phyloP scores from a whole-genome alignment of 2,888 invertebrate species.

The Xestia xanthographa region DNA sequence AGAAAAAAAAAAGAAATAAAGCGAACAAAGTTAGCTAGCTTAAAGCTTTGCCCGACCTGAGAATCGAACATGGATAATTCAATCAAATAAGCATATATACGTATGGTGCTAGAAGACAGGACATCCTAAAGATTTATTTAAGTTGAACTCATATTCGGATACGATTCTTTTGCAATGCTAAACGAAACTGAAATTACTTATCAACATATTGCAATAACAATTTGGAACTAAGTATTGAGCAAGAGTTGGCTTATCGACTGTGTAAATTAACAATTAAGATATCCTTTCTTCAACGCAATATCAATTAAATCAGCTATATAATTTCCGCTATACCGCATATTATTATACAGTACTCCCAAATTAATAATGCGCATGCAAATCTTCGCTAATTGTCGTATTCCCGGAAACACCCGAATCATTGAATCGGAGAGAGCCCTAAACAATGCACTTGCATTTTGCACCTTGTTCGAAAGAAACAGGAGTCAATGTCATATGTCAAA shows the following conservation, averaged over 20 bases:
- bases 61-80: not conserved
- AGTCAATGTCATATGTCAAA: too few relatives aligned
- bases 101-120: not conserved
- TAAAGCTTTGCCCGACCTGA: not conserved
- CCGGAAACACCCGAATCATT: too few relatives aligned
- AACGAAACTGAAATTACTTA: not conserved
- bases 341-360: too few relatives aligned
- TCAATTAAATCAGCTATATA: not conserved
- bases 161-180: not conserved
- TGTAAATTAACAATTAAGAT: slow-evolving; percentile 1
- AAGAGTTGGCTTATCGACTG: not conserved
- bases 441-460: too few relatives aligned
- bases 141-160: not conserved
- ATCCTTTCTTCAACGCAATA: not conserved
- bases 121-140: not conserved
- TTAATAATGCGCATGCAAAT: too few relatives aligned
- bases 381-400: too few relatives aligned
- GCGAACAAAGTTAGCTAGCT: too few relatives aligned
- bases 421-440: too few relatives aligned
- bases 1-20: too few relatives aligned
- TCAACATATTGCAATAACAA: not conserved
- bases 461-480: too few relatives aligned
- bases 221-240: not conserved
- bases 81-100: not conserved
- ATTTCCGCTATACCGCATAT: not conserved